Evolutionary conservation across 2,888 invertebrate genomes (phyloP).

Genomic region (Drosophila longiperda): DNA sequence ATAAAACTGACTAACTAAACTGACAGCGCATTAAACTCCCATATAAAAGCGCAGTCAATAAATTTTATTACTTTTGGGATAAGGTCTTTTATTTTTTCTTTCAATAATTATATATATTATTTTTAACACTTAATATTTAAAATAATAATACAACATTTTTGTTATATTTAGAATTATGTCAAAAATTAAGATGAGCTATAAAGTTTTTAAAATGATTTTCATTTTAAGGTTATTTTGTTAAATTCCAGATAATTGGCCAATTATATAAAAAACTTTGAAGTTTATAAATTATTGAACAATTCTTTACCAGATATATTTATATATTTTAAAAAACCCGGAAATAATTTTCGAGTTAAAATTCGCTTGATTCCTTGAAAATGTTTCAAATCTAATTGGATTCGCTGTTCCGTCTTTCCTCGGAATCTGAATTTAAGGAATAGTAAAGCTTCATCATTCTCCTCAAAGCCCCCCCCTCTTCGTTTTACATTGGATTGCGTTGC

Average conservation of each 20-base stretch:
- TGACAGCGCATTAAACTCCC: background rate
- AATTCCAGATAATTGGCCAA: background rate
- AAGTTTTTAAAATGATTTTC: background rate
- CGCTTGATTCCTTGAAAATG: background rate
- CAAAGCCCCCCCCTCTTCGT: background rate
- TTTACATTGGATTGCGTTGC: background rate
- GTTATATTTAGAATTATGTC: background rate
- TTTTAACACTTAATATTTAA: no score
- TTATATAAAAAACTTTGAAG: background rate
- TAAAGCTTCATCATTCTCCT: background rate
- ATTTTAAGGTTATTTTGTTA: background rate
- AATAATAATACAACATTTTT: no score
- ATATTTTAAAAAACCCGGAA: background rate
- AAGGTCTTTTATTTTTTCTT: accelerated
- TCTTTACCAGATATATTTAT: background rate
- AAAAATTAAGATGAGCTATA: background rate
- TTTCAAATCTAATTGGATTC: background rate
- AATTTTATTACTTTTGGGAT: background rate
- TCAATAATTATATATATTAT: no score
- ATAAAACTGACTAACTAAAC: accelerated
- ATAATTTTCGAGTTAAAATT: no score
- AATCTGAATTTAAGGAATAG: background rate
- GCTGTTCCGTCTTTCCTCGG: accelerated
- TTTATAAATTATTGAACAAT: background rate
- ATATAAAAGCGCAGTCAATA: background rate